These are phyloP conservation scores for Pteronotus mesoamericanus DNA, from an alignment of 2,797 vertebrate genomes.

Conservation along the genomic window DNA sequence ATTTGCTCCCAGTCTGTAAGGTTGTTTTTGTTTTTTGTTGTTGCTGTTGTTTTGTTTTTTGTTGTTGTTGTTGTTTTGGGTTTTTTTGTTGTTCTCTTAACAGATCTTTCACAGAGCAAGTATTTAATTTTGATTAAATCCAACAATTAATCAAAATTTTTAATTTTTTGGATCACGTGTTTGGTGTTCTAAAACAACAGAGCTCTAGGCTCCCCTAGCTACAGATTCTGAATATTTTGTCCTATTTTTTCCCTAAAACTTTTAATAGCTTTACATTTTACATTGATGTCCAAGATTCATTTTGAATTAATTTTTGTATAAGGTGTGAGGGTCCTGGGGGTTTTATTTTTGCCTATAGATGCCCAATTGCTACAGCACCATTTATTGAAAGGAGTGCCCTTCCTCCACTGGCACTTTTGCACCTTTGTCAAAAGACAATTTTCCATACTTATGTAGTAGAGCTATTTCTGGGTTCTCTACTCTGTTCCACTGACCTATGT, in stretches of 20 bases:
- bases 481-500: neutral
- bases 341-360: neutral
- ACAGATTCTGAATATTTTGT: neutral
- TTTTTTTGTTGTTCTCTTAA: conserved; percentile 12
- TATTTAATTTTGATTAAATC: neutral
- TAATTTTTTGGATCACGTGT: neutral
- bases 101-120: neutral
- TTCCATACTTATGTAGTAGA: too few species aligned
- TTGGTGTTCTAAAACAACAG: neutral
- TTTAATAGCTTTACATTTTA: neutral
- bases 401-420: neutral
- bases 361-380: neutral
- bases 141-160: neutral
- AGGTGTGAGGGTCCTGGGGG: neutral
- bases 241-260: neutral
- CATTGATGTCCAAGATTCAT: neutral
- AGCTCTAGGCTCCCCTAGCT: neutral
- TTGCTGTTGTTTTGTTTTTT: too few species aligned
- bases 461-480: neutral
- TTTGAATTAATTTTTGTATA: neutral
- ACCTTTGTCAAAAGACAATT: neutral
- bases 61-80: too few species aligned
- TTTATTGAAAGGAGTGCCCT: neutral
- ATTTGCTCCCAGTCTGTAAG: neutral
- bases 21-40: too few species aligned